Conservation (phyloP, 2,797 vertebrate species). For the Sebastes hubbsi region DNA sequence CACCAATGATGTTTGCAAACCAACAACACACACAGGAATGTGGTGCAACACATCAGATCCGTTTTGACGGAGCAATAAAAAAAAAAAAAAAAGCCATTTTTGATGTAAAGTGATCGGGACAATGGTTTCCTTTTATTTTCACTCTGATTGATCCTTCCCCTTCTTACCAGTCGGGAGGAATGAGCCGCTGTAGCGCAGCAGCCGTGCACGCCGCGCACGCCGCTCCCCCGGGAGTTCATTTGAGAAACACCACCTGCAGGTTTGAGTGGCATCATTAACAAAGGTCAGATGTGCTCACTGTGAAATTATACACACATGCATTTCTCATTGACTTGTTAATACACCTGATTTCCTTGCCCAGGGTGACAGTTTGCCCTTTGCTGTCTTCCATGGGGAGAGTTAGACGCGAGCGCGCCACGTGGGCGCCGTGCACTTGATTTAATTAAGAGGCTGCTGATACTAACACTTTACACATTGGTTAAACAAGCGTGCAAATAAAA, state of each 20-base stretch:
- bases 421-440: slow-evolving; percentile 55
- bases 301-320: slow-evolving; percentile 77
- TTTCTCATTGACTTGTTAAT: slow-evolving; percentile 80
- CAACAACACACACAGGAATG: slow-evolving; percentile 25
- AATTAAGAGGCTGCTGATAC: slow-evolving; percentile 61
- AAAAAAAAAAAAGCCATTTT: background rate
- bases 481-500: slow-evolving; percentile 68
- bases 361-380: slow-evolving; percentile 67
- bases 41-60: background rate
- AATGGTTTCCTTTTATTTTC: slow-evolving; percentile 23
- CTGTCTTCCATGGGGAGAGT: slow-evolving; percentile 48
- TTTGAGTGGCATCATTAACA: slow-evolving; percentile 80
- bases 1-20: slow-evolving; percentile 44
- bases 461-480: slow-evolving; percentile 43
- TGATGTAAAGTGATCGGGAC: slow-evolving; percentile 41
- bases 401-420: background rate
- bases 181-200: slow-evolving; percentile 11
- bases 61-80: background rate
- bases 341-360: slow-evolving; percentile 68
- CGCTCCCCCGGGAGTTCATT: slow-evolving; percentile 59
- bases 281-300: slow-evolving; percentile 79
- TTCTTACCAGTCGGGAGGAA: slow-evolving; percentile 11
- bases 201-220: background rate
- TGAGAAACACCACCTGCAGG: slow-evolving; percentile 74
- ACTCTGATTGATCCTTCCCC: slow-evolving; percentile 21